Conservation (phyloP, 53 echinoderm and acorn worm genomes). For the Zoroaster sp. region DNA sequence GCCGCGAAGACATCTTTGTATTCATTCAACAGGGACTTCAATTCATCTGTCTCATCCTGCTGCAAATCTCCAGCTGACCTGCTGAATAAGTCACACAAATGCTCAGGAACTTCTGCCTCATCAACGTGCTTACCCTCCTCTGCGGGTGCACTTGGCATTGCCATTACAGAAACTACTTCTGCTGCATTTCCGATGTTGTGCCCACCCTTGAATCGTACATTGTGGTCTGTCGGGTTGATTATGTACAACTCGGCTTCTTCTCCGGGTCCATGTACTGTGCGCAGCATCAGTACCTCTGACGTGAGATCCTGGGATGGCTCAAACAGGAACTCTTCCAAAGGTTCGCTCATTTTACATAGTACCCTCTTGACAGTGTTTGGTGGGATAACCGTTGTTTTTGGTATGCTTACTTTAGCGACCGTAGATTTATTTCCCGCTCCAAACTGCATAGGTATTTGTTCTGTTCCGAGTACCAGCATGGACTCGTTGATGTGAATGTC, state of each 20-base stretch:
- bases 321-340: conserved; percentile 6
- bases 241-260: conserved; percentile 1
- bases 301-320: conserved; percentile 21
- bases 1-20: conserved; percentile 35
- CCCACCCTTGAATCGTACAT: neutral
- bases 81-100: conserved; percentile 14
- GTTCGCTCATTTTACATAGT: neutral
- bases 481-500: neutral
- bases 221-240: conserved; percentile 43
- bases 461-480: neutral
- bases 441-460: neutral
- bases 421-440: neutral
- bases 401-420: neutral
- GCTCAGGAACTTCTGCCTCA: conserved; percentile 2
- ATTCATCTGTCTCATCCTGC: neutral
- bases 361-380: conserved; percentile 7
- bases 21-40: conserved; percentile 1
- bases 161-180: conserved; percentile 12
- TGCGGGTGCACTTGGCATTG: neutral
- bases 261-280: conserved; percentile 13
- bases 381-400: neutral
- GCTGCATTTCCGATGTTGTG: conserved; percentile 10
- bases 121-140: neutral
- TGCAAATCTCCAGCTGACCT: neutral
- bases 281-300: conserved; percentile 1